Evolutionary conservation across 2,888 invertebrate genomes (phyloP).

Genomic region (Ashinkailepas kermadecensis): DNA sequence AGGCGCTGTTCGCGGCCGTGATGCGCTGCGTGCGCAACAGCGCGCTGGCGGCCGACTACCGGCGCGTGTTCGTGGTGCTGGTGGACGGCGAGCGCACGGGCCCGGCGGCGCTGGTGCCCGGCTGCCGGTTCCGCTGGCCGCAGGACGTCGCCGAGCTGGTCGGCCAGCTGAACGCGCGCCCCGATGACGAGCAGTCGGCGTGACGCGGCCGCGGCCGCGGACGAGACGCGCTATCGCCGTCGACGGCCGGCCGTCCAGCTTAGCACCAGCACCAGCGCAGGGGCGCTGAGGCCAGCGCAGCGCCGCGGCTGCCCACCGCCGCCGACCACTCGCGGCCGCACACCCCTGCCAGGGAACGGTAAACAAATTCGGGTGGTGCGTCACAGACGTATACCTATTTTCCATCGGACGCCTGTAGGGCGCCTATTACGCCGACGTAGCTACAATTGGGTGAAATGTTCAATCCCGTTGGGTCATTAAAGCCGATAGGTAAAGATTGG

Average conservation of each 20-base stretch:
- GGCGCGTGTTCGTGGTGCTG: conserved; percentile 10
- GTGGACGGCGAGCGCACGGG: neutral
- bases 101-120: conserved; percentile 47
- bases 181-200: neutral
- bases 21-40: neutral
- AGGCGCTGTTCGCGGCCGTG: neutral
- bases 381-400: too few species aligned
- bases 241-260: neutral
- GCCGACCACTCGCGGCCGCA: too few species aligned
- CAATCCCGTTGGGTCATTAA: too few species aligned
- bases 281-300: too few species aligned
- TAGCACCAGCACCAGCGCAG: too few species aligned
- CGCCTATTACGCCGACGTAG: too few species aligned
- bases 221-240: neutral
- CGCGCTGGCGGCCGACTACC: neutral
- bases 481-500: too few species aligned
- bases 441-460: too few species aligned
- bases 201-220: neutral
- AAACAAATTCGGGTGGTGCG: too few species aligned
- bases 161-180: neutral
- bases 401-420: too few species aligned
- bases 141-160: conserved; percentile 46
- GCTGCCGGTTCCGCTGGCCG: conserved; percentile 49
- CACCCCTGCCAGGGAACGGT: too few species aligned
- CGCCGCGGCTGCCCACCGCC: too few species aligned